Conservation (phyloP, 1,140 invertebrate species). For the Aporrectodea caliginosa region DNA sequence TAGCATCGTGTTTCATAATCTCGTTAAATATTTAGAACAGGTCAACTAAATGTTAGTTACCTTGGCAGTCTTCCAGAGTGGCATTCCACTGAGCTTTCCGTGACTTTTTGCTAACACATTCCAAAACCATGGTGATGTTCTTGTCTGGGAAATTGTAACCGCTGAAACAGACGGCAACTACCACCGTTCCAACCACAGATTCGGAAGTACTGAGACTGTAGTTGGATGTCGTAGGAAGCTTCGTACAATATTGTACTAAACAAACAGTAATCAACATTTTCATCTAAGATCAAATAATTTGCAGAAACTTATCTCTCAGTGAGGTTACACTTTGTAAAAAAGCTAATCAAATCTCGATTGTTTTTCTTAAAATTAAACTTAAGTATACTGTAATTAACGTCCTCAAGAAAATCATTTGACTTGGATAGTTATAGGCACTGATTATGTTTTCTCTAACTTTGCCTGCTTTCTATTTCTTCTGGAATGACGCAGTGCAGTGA, state of each 20-base stretch:
- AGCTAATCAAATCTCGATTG: background rate
- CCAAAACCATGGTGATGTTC: background rate
- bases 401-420: background rate
- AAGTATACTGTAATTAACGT: background rate
- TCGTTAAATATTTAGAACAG: too few relatives aligned
- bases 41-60: background rate
- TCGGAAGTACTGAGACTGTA: background rate
- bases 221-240: background rate
- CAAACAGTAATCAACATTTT: background rate
- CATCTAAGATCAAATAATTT: too few relatives aligned
- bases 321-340: background rate
- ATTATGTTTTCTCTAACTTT: too few relatives aligned
- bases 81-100: background rate
- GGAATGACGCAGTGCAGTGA: too few relatives aligned
- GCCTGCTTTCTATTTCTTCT: too few relatives aligned
- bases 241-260: background rate
- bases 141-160: background rate
- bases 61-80: background rate
- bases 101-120: background rate
- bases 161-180: background rate
- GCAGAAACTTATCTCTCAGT: too few relatives aligned
- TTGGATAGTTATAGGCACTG: background rate
- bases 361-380: background rate
- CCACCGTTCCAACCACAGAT: background rate
- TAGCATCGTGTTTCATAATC: too few relatives aligned